Conservation (phyloP, 2,888 invertebrate genomes). For the Chesias legatella region DNA sequence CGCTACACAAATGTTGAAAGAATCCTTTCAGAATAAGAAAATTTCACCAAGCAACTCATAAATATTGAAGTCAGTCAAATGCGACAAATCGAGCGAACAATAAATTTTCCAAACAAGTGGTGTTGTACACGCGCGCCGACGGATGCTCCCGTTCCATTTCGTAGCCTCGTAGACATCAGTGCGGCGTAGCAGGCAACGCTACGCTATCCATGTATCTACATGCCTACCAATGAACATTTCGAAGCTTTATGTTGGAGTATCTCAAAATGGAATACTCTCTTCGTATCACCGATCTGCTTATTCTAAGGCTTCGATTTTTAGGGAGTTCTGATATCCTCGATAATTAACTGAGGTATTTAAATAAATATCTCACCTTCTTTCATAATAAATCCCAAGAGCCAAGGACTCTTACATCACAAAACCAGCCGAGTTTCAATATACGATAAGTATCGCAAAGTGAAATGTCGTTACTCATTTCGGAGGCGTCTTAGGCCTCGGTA, state of each 20-base stretch:
- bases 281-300: too few species aligned
- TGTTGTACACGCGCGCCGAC: conserved; percentile 37
- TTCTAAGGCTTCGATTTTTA: too few species aligned
- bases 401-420: conserved; percentile 16
- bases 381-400: conserved; percentile 18
- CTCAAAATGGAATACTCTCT: too few species aligned
- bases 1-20: too few species aligned
- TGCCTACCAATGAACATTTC: neutral
- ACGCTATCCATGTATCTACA: too few species aligned
- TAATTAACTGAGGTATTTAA: neutral
- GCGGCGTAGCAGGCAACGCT: conserved; percentile 2
- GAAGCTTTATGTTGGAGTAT: too few species aligned
- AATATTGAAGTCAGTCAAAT: conserved; percentile 30
- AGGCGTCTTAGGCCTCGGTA: conserved; percentile 22
- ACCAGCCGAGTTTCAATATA: conserved; percentile 22
- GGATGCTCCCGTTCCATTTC: conserved; percentile 25
- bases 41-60: conserved; percentile 27
- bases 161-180: conserved; percentile 35
- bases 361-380: conserved; percentile 3
- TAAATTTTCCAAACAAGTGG: conserved; percentile 46
- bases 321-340: neutral
- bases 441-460: conserved; percentile 28
- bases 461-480: conserved; percentile 25
- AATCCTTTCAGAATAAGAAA: too few species aligned
- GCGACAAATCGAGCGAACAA: conserved; percentile 29